Evolutionary conservation across 2,113 vertebrate genomes (phyloP), one percentile per base, ranked within the genome.

Genomic region (Paratilapia polleni): DNA sequence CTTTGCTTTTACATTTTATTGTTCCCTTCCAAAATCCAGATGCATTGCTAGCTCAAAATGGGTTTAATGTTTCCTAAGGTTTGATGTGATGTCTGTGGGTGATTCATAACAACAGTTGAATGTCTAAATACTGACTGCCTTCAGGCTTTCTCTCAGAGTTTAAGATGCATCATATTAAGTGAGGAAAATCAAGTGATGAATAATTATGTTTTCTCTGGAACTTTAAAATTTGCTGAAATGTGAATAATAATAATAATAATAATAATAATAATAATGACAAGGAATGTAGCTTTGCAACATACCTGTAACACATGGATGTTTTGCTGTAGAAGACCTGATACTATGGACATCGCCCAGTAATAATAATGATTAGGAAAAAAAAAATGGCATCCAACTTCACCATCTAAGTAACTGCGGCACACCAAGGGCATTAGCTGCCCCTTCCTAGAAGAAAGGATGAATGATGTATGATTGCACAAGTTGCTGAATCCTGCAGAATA

Each of bases 1-100:
- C 62, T 60, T 66, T 58, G 61, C 26, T 59, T 12, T 41, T 62
- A 70, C 5, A 5, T 77, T 78, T 84, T 49, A 63, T 84, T 43
- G 22, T 74, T 58, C 49, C 14, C 22, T 49, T 66, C n/a, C 28
- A 26, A 58, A 73, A 28, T 47, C 58, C 62, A 56, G 62, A 62
- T 34, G 58, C 26, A 9, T 31, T 5, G 26, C 59, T 59, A 19
- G 19, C 57, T 78, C 77, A 41, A 56, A 77, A 54, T 34, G 8
- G 61, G 43, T 34, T 78, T 24, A 56, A 43, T 41, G 26, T 28
- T 66, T 41, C 19, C 60, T 66, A n/a, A 26, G 31, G 34, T 41
- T 31, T 60, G 26, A 41, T 9, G 22, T 28, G 52, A 76, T 6
- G 20, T 34, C 49, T 70, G 31, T 41, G 38, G 14, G n/a, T 56